A percentile compares a stretch with the other conserved stretches of the same genome.
These are phyloP conservation scores for Spicauda simplicius DNA, from an alignment of 2,888 invertebrate genomes.

Conservation along the genomic window DNA sequence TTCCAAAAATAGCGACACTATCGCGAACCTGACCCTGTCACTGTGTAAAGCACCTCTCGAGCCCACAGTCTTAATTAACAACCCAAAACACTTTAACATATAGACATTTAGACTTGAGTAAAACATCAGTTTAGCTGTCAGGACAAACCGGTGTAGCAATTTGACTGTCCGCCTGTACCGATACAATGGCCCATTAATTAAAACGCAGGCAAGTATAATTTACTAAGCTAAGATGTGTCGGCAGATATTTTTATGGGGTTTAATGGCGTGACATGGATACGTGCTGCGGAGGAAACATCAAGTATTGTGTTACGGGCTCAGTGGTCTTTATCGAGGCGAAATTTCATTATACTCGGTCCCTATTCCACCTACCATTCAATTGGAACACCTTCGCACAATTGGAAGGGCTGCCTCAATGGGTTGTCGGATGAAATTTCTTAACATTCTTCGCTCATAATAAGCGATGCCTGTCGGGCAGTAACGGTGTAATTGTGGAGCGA, in stretches of 20 bases:
- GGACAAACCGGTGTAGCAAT: slow-evolving; percentile 19
- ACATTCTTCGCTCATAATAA: slow-evolving; percentile 81
- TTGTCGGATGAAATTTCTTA: slow-evolving; percentile 84
- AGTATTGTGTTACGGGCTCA: slow-evolving; percentile 82
- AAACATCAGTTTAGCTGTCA: slow-evolving; percentile 27
- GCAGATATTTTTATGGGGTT: slow-evolving; percentile 79
- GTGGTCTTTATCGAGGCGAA: slow-evolving; percentile 80
- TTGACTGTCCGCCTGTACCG: slow-evolving; percentile 20
- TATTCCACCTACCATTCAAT: slow-evolving; percentile 79
- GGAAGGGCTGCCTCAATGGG: slow-evolving; percentile 82
- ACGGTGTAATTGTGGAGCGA: slow-evolving; percentile 80
- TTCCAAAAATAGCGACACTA: no score
- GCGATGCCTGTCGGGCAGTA: slow-evolving; percentile 77
- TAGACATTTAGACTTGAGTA: slow-evolving; percentile 15
- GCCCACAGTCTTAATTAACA: slow-evolving; percentile 6
- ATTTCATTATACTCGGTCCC: slow-evolving; percentile 83
- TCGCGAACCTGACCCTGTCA: no score
- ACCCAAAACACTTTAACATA: slow-evolving; percentile 10
- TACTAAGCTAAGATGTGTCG: slow-evolving; percentile 75
- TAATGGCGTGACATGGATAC: slow-evolving; percentile 82
- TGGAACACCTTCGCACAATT: slow-evolving; percentile 83
- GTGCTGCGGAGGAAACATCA: slow-evolving; percentile 80
- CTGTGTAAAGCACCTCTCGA: neutral
- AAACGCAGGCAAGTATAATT: slow-evolving; percentile 62
- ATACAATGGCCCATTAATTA: slow-evolving; percentile 42